Conservation (phyloP, 2,113 vertebrate species). For the Platanista minor region DNA sequence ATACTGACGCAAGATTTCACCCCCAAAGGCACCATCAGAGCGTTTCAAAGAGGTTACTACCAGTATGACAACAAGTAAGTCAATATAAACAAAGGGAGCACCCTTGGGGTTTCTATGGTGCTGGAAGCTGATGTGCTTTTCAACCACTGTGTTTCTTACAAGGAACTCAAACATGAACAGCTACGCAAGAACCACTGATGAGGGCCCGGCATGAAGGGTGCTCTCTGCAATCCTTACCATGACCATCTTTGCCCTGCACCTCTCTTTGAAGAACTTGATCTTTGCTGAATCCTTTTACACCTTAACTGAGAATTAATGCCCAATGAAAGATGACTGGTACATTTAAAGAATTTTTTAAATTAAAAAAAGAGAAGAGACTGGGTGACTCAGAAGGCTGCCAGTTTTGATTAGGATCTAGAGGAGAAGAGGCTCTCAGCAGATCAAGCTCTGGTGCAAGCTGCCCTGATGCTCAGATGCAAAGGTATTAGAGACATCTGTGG, state of each 20-base stretch:
- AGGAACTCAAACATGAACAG: neutral
- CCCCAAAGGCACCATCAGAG: neutral
- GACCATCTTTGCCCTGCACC: neutral
- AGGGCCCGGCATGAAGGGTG: neutral
- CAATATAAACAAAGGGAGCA: neutral
- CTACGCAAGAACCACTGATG: accelerated
- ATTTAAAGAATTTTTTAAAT: neutral
- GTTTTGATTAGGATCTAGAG: neutral
- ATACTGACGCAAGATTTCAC: neutral
- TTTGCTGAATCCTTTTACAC: neutral
- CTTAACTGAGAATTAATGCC: neutral
- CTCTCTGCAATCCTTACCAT: neutral
- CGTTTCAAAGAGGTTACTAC: neutral
- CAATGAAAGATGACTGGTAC: neutral
- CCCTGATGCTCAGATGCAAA: neutral
- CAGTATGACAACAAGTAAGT: neutral
- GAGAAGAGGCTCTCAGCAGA: neutral
- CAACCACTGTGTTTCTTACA: neutral
- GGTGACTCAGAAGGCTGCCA: neutral
- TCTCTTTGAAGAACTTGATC: neutral
- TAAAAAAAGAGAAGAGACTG: neutral
- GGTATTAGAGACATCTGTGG: neutral
- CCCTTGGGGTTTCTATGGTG: neutral
- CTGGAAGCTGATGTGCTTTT: neutral
- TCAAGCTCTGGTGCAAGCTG: neutral